Evolutionary conservation across 2,888 invertebrate genomes (phyloP), one percentile per base, ranked within the genome.

Genomic region (Drosophila histrio): DNA sequence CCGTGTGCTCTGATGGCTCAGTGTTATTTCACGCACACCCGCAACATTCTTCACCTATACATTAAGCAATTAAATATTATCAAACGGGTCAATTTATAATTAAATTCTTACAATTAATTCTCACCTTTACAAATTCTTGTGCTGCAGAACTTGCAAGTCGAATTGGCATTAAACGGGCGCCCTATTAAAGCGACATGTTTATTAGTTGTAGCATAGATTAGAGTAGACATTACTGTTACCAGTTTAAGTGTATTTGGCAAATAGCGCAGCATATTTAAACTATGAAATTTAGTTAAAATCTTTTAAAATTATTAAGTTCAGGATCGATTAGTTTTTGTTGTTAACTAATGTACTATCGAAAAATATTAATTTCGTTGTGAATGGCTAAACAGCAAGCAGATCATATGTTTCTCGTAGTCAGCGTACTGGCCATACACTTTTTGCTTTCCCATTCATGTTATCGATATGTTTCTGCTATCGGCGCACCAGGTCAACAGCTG

Each of bases 1-100:
- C 89, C 97, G 93, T 32, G 94, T 94, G 91, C 94, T 94, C 38
- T 93, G 92, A 90, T 95, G 93, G 80, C 93, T 93, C 41, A 94
- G 89, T 39, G 89, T 92, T 38, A 94, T 93, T 91, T 94, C 93
- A 34, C 94, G 91, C 0, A 93, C 92, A 1, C 94, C 94, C 87
- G 93, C 89, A 2, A 67, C 79, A 85, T 67, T 53, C 21, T 46
- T 69, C 0, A 81, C 69, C 72, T 84, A 17, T 3, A 9, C 4
- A 0, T 3, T 11, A 13, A 62, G 3, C 6, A 24, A 1, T 32
- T 8, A 1, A 21, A 2, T 17, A 22, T 28, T 11, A 8, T 15
- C 19, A n/a, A 4, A 92, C n/a, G n/a, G 61, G 84, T 91, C 61
- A 89, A 32, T 13, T 19, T 8, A 5, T 9, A 89, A 32, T 13